Base-by-base conservation (phyloP, 2,797 vertebrate species). In the Ctenopoma kingsleyae region DNA sequence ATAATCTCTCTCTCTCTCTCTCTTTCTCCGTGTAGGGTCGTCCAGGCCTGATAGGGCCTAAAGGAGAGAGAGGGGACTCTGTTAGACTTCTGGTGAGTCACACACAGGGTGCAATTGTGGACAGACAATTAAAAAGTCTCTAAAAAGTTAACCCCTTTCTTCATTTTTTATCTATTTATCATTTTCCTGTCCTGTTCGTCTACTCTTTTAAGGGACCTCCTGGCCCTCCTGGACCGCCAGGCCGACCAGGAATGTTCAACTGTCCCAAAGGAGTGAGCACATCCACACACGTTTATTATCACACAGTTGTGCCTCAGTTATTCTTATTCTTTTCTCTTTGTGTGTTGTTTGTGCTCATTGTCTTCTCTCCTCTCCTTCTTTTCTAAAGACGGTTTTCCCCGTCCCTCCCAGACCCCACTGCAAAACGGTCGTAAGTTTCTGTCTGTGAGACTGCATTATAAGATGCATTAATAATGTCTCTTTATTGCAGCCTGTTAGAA, bases 211-310 rank as follows among this genome's bases (percentile, higher is more conserved):
- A 98, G 97, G 96, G 97, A 1, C 88, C 8, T 17, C 96, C 95
- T 55, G 97, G 97, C 0, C 94, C 86, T 16, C 96, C 96, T 2
- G 97, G 97, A 0, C 95, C 83, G 0, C 95, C 96, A 0, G 97
- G 97, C 0, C 94, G 90, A 6, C 96, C 97, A 10, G 96, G 96
- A 71, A 92, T 91, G 35, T 87, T 96, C 81, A 88, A 93, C 83
- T 95, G 94, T 75, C 94, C 96, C 80, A 97, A 96, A 94, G 96
- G 96, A 90, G 97, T 98, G 95, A 96, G 96, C 22, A 20, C 11
- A 27, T 0, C 12, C 16, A 25, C 30, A 10, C 38, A 27, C 17
- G 22, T 36, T 30, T 8, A n/a, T 32, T 11, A 13, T 56, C 30
- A 5, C 25, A 30, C 16, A 16, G 1, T 17, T 53, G 0, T 12